These are phyloP conservation scores for Riparia riparia DNA, from an alignment of 2,113 vertebrate species.

Conservation along the genomic window DNA sequence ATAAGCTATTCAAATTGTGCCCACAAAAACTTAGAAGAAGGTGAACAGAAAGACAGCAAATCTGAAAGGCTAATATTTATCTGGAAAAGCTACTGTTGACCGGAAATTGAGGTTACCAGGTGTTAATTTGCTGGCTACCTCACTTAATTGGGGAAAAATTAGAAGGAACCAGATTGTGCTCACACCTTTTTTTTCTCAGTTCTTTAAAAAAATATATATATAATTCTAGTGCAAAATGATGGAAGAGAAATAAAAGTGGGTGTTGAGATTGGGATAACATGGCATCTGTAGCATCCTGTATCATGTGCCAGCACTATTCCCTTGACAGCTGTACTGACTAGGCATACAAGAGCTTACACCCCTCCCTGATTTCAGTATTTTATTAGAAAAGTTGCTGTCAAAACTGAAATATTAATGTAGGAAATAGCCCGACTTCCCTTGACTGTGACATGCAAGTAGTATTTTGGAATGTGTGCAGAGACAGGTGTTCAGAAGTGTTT, in stretches of 20 bases:
- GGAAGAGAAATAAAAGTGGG: background rate
- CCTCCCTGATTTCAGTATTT: background rate
- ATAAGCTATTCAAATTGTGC: background rate
- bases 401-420: background rate
- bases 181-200: background rate
- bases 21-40: background rate
- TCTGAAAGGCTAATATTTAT: background rate
- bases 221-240: background rate
- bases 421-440: background rate
- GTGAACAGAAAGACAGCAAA: background rate
- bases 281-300: background rate
- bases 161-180: background rate
- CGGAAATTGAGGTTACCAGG: constrained; percentile 21
- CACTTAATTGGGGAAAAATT: background rate
- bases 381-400: background rate
- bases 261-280: background rate
- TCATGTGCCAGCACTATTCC: background rate
- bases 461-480: background rate
- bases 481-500: background rate
- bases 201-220: background rate
- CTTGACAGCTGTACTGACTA: background rate
- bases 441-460: background rate
- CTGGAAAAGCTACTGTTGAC: background rate
- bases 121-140: constrained; percentile 19
- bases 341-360: background rate